Percentiles rank a stretch among this genome's conserved stretches.
Evolutionary conservation across 2,113 vertebrate genomes (phyloP).

Genomic region (Clarias magur): DNA sequence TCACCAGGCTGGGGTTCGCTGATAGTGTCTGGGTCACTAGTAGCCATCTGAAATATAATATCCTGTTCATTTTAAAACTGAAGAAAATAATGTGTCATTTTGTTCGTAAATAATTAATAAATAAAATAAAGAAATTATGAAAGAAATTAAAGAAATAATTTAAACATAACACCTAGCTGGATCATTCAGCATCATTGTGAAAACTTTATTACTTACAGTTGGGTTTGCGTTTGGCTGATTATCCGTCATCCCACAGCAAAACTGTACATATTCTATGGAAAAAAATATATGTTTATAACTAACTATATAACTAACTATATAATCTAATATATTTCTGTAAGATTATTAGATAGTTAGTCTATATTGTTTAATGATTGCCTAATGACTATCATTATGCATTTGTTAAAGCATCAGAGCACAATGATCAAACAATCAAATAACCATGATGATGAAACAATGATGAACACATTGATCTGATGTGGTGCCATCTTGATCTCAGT

Average conservation of each 20-base stretch:
- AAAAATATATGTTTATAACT: background rate
- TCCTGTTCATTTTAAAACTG: background rate
- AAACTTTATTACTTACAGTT: conserved; percentile 57
- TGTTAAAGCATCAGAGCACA: background rate
- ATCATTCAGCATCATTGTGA: background rate
- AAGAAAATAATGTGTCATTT: background rate
- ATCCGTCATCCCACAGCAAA: conserved; percentile 79
- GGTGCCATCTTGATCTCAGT: background rate
- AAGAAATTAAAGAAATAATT: no score
- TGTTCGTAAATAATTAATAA: background rate
- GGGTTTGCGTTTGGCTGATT: conserved; percentile 62
- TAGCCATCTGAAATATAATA: conserved; percentile 76
- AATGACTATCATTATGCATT: background rate
- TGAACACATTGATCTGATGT: background rate
- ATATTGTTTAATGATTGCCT: no score
- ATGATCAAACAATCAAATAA: background rate
- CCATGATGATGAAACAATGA: no score
- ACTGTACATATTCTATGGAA: conserved; percentile 69
- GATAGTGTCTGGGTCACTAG: conserved; percentile 65
- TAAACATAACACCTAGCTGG: background rate
- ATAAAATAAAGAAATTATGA: no score
- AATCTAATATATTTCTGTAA: no score
- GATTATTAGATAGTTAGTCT: no score
- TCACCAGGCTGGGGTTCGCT: conserved; percentile 83
- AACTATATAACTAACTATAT: no score